Base-by-base conservation (phyloP, 2,113 vertebrate species). In the Dromiciops gliroides region DNA sequence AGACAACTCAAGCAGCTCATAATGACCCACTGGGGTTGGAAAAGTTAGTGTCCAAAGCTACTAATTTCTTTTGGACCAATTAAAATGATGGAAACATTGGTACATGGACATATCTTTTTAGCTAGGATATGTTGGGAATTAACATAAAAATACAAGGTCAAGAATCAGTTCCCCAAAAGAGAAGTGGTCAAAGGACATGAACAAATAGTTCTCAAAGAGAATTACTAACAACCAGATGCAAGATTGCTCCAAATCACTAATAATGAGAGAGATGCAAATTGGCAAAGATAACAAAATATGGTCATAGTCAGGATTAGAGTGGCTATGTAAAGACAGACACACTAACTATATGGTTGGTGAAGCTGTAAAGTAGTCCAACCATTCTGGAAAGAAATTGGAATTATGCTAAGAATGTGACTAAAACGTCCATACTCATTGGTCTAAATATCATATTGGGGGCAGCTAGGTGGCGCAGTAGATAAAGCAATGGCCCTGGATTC, bases 1-100 rank as follows among this genome's bases (percentile, higher is more conserved):
- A 53, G 97, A 91, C 53, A 95, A 97, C 50, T 98, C 95, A 96
- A 97, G 94, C 75, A 98, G 95, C 97, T 95, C 96, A 95, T 97
- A 98, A 98, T 98, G 98, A 99, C 98, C 96, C 98, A 94, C 97
- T 98, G 95, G 92, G 96, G 97, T 97, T 96, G 96, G 95, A 96
- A 97, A 97, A 98, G 98, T 98, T 97, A 97, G 98, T 98, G 97
- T 97, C 98, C 98, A 98, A 98, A 98, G 93, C 28, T 49, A 94
- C 97, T 98, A 98, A 99, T 99, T 98, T 99, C 98, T 98, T 98
- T 96, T 95, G 98, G 98, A 98, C 93, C 11, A 97, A 98, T 98
- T 97, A 98, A 98, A 98, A 98, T 97, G 97, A 98, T 98, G 98
- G 96, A 98, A 97, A 94, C 96, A 94, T 95, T 98, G 98, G 99